Conservation (phyloP, 2,888 invertebrate species). For the Synanthedon andrenaeformis region DNA sequence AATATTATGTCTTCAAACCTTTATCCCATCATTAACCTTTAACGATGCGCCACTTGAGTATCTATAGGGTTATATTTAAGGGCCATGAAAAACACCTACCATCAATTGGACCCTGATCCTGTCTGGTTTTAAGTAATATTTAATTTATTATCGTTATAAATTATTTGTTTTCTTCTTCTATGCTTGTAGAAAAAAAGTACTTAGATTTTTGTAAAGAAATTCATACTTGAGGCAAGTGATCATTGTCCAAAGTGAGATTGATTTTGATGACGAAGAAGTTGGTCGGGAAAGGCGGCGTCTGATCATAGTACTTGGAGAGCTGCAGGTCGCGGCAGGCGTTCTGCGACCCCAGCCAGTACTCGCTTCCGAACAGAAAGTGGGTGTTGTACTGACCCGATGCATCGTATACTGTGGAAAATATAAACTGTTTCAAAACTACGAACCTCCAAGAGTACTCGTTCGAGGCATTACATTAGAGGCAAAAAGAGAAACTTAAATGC, state of each 20-base stretch:
- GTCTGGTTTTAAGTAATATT: too few species aligned
- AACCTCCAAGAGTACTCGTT: not conserved
- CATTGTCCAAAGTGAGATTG: slow-evolving; percentile 64
- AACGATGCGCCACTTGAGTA: too few species aligned
- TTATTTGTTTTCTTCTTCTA: too few species aligned
- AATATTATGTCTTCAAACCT: too few species aligned
- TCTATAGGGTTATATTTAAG: too few species aligned
- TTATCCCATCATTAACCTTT: too few species aligned
- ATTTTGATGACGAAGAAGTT: slow-evolving; percentile 74
- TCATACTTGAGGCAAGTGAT: slow-evolving; percentile 65
- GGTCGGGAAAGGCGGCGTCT: slow-evolving; percentile 71
- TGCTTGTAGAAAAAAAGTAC: too few species aligned
- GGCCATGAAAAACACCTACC: too few species aligned
- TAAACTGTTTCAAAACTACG: not conserved
- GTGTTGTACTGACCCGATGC: slow-evolving; percentile 84
- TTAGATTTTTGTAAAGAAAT: too few species aligned
- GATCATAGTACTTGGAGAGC: slow-evolving; percentile 57
- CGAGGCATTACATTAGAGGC: not conserved
- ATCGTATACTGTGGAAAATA: slow-evolving; percentile 75
- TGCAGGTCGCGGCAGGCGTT: slow-evolving; percentile 76
- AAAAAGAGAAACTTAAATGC: too few species aligned
- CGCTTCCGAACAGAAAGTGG: slow-evolving; percentile 82
- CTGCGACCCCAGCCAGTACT: slow-evolving; percentile 84
- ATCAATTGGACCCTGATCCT: too few species aligned
- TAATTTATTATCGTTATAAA: too few species aligned